Percentiles rank a stretch among this genome's conserved stretches.
Conservation (phyloP, 2,797 vertebrate species). For the Monodelphis domestica region DNA sequence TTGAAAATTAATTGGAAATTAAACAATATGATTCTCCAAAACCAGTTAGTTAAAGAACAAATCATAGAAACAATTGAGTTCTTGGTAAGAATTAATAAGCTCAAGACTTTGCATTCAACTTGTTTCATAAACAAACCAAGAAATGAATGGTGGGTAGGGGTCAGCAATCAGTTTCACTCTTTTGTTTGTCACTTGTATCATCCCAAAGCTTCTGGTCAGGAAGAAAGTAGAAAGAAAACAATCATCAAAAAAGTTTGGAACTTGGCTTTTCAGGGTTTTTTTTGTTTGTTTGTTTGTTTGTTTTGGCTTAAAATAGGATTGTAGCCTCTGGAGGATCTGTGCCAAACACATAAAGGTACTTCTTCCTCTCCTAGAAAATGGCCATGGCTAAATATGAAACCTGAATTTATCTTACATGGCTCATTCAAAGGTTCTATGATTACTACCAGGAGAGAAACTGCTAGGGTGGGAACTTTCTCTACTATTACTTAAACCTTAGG, state of each 20-base stretch:
- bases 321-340: background rate
- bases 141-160: background rate
- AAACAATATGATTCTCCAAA: no score
- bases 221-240: background rate
- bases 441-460: background rate
- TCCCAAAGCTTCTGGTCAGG: background rate
- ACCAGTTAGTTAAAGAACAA: no score
- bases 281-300: no score
- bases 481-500: background rate
- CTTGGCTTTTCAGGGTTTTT: background rate
- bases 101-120: background rate
- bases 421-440: background rate
- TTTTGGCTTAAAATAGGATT: background rate
- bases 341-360: background rate
- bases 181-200: slow-evolving; percentile 26
- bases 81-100: background rate
- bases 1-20: no score
- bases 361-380: background rate
- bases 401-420: background rate
- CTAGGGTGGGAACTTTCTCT: background rate
- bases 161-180: background rate
- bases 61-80: no score
- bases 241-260: background rate
- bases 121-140: background rate
- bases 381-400: background rate